These are phyloP conservation scores for Chiridota heheva DNA, from an alignment of 35 echinoderm and acorn worm genomes.

Conservation along the genomic window DNA sequence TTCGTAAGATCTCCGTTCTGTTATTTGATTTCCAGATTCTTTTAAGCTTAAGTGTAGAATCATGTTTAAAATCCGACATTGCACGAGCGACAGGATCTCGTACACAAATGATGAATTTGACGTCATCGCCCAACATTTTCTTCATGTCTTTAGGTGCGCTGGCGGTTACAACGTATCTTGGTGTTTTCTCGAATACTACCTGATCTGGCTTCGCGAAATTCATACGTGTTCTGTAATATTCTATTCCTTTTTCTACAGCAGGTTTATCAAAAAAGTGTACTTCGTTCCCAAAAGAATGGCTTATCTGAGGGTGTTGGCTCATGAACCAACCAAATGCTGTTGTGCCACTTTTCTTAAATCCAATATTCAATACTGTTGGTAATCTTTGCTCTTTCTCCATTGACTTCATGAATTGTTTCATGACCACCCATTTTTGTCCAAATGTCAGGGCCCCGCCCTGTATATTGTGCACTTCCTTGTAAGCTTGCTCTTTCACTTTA, in stretches of 20 bases:
- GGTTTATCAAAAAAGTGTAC: slow-evolving; percentile 95
- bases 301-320: slow-evolving; percentile 74
- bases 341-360: slow-evolving; percentile 89
- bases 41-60: slow-evolving; percentile 54
- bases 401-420: slow-evolving; percentile 35
- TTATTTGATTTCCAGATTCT: slow-evolving; percentile 7
- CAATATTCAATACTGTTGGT: slow-evolving; percentile 87
- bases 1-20: background rate
- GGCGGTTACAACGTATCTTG: slow-evolving; percentile 83
- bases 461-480: too few relatives aligned
- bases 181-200: slow-evolving; percentile 91
- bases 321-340: slow-evolving; percentile 81
- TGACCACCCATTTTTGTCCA: slow-evolving; percentile 48
- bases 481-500: too few relatives aligned
- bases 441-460: background rate
- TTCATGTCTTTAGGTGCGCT: slow-evolving; percentile 54
- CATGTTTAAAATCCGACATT: slow-evolving; percentile 82
- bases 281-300: slow-evolving; percentile 77
- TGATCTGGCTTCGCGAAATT: slow-evolving; percentile 44
- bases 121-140: slow-evolving; percentile 46
- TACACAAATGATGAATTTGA: slow-evolving; percentile 83
- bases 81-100: slow-evolving; percentile 73
- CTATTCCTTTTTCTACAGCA: slow-evolving; percentile 73
- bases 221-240: slow-evolving; percentile 83
- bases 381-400: slow-evolving; percentile 63